Evolutionary conservation across 1,140 invertebrate species (phyloP), one percentile per base, ranked within the genome.

Genomic region (Elymnias hypermnestra): DNA sequence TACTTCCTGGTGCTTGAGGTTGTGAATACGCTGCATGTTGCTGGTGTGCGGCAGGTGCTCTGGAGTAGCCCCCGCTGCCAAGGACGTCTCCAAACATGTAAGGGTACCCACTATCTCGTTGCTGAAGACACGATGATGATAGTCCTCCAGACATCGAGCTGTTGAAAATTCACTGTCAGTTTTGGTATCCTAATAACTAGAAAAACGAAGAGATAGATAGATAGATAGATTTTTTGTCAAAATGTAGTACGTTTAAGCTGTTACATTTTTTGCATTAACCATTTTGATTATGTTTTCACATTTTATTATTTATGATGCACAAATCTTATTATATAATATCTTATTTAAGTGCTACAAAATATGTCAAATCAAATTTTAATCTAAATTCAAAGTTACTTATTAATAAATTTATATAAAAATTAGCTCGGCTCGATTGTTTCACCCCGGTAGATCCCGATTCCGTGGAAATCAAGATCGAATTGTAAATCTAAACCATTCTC

Each of bases 81-180:
- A 95, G 88, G 29, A 93, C 93, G 91, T 64, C 97, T 86, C 96
- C 94, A 85, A 98, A 95, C 93, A 98, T 97, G 65, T 84, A 84
- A 5, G 95, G 95, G 85, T 97, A 97, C 45, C 91, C 92, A 45
- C 89, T 87, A 56, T 95, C 89, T n/a, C 94, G 89, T 87, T 96
- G 95, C 83, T 97, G 95, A 43, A 97, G 89, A 81, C 96, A 98
- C 69, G 95, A 95, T 53, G 92, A 91, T 56, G 92, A 90, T 89
- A 95, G 93, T 40, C 93, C 93, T 59, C 92, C 91, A 65, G 93
- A 91, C 94, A 96, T 96, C 23, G 93, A 93, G 83, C 92, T 94
- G 89, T 52, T 82, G 84, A 53, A 63, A 15, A 31, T 33, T 26
- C 29, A 60, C 56, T 63, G 37, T 57, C 39, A 63, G 43, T 60